Conservation (phyloP, 2,113 vertebrate species). For the Sebastes schlegelii region DNA sequence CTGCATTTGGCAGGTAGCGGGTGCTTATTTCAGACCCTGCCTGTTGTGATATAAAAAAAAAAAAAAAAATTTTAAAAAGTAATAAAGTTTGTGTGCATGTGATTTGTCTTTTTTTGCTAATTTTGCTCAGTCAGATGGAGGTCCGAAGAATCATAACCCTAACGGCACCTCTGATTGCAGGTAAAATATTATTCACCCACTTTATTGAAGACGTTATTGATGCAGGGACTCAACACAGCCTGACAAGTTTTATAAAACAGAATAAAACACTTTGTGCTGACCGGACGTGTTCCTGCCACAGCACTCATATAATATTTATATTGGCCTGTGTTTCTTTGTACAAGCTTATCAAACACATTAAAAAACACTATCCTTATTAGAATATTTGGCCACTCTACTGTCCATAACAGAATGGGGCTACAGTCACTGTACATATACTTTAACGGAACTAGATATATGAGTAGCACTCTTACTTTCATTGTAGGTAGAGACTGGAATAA, state of each 20-base stretch:
- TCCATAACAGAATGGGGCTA: not conserved
- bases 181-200: not conserved
- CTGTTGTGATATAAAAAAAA: no score
- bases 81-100: not conserved
- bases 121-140: no score
- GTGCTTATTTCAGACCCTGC: no score
- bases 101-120: not conserved
- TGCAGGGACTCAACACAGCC: not conserved
- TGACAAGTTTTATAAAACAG: not conserved
- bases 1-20: no score
- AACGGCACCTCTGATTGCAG: not conserved
- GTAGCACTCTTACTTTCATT: not conserved
- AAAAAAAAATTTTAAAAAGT: not conserved
- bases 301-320: not conserved
- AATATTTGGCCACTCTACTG: no score
- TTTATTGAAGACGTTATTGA: not conserved
- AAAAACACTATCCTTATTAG: not conserved
- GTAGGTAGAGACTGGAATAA: not conserved
- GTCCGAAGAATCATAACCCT: no score
- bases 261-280: not conserved
- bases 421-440: not conserved
- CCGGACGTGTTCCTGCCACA: not conserved
- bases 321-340: not conserved
- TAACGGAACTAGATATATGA: not conserved
- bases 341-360: constrained; percentile 3